Conservation (phyloP, 2,797 vertebrate genomes). For the Lutra lutra region DNA sequence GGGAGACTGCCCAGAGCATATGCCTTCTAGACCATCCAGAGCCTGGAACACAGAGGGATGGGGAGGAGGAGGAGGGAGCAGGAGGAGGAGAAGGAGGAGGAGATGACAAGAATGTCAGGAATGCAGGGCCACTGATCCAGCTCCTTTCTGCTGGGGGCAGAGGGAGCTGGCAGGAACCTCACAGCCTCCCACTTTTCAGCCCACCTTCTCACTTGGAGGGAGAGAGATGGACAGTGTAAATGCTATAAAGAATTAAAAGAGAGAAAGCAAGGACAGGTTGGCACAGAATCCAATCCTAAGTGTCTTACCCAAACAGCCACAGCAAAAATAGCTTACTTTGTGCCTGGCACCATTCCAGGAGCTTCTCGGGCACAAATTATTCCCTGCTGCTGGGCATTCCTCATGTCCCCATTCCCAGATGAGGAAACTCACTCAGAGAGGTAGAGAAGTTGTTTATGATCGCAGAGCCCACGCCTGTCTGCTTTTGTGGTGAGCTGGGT, state of each 20-base stretch:
- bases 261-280: not conserved
- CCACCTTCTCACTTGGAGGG: not conserved
- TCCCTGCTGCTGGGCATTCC: not conserved
- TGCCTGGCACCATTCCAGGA: not conserved
- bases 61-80: not conserved
- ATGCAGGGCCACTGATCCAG: not conserved
- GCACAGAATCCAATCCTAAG: not conserved
- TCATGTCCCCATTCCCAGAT: not conserved
- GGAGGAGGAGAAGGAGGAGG: not conserved
- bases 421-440: not conserved
- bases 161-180: not conserved
- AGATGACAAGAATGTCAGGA: constrained; percentile 48
- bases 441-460: not conserved
- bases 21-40: not conserved
- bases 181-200: not conserved
- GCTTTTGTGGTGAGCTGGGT: not conserved
- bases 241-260: not conserved
- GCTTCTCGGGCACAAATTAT: not conserved
- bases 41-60: not conserved
- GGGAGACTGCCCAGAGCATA: not conserved
- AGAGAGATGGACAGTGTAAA: not conserved
- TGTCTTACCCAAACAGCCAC: not conserved
- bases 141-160: not conserved
- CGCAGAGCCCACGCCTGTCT: not conserved
- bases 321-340: not conserved